phyloP scores from a whole-genome alignment of 2,797 vertebrate species.

The Caiman crocodilus region DNA sequence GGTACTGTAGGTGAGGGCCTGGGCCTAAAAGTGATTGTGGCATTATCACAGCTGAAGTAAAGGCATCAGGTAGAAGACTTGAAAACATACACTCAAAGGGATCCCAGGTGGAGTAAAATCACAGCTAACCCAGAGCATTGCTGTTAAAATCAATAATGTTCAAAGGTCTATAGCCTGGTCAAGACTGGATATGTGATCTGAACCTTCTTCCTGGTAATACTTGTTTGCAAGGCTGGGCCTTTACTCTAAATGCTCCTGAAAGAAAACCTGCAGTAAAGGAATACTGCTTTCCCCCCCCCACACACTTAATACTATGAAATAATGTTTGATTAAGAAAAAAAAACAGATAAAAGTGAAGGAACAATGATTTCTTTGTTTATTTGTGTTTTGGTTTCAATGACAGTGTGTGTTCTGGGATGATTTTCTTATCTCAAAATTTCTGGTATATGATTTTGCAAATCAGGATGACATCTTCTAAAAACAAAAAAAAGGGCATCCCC shows the following conservation, averaged over 20 bases:
- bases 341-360: neutral
- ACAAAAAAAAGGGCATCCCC: neutral
- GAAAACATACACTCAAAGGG: neutral
- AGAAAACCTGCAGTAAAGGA: neutral
- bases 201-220: rapidly evolving
- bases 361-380: neutral
- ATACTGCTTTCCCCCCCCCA: neutral
- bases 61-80: neutral
- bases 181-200: neutral
- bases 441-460: neutral
- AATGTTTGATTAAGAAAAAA: neutral
- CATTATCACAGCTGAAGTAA: neutral
- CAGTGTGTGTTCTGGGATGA: neutral
- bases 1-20: neutral
- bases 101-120: neutral
- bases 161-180: neutral
- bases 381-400: slow-evolving; percentile 22
- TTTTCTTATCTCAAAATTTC: slow-evolving; percentile 49
- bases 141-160: neutral
- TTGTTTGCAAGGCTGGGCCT: neutral
- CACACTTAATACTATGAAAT: rapidly evolving
- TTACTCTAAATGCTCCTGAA: neutral
- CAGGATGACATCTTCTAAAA: neutral
- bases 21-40: neutral
- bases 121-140: neutral